A percentile compares a stretch with the other conserved stretches of the same genome.
Conservation (phyloP, 23 tunicate species). For the Styela clava region DNA sequence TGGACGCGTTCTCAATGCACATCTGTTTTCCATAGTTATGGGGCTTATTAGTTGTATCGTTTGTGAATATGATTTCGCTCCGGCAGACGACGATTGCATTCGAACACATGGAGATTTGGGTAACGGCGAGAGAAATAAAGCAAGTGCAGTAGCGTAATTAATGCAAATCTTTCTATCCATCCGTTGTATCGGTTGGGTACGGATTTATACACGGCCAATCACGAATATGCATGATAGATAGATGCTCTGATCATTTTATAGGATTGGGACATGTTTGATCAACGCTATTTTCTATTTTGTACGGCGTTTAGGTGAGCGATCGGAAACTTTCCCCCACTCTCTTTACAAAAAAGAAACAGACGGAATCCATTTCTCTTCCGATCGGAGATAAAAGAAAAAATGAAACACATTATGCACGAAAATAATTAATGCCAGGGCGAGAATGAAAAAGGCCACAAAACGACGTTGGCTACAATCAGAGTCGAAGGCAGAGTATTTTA, state of each 20-base stretch:
- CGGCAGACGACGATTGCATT: neutral
- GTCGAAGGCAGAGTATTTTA: neutral
- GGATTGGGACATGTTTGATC: too few species aligned
- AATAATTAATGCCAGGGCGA: neutral
- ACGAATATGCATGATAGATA: slow-evolving; percentile 3
- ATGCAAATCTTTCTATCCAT: slow-evolving; percentile 15
- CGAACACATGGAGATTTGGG: slow-evolving; percentile 6
- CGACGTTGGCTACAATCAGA: neutral
- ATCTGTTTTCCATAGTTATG: neutral
- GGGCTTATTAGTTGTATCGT: slow-evolving; percentile 3
- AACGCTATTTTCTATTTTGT: too few species aligned
- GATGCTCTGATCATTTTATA: too few species aligned
- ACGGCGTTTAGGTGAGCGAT: too few species aligned
- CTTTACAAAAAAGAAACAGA: neutral
- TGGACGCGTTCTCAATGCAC: slow-evolving; percentile 3
- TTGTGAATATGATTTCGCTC: neutral
- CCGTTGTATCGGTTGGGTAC: neutral
- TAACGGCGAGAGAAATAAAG: neutral
- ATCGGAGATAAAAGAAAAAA: too few species aligned
- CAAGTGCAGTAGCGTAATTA: neutral
- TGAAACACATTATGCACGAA: slow-evolving; percentile 4
- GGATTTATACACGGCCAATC: neutral
- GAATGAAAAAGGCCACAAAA: slow-evolving; percentile 4
- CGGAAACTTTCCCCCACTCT: neutral
- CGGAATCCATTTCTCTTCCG: neutral